Percentiles rank a stretch among this genome's conserved stretches.
Conservation (phyloP, 2,888 invertebrate genomes). For the Invenusta paracnida region DNA sequence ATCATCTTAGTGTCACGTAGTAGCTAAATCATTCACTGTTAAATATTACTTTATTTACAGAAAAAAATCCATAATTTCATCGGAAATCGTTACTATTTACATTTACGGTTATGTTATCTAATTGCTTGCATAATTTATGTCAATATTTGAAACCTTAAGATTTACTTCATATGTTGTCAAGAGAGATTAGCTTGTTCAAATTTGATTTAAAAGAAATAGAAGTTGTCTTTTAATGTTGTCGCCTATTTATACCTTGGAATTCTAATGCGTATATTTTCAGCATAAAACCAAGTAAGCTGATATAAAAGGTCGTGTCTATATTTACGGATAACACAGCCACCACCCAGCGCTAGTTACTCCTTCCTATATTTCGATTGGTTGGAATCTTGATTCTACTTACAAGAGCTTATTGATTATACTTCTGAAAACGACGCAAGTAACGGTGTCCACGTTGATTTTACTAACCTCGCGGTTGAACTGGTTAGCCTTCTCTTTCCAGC, state of each 20-base stretch:
- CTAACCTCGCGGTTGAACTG: neutral
- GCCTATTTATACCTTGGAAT: neutral
- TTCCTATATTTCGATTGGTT: neutral
- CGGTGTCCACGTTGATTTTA: neutral
- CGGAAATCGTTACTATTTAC: too few species aligned
- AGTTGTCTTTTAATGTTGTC: neutral
- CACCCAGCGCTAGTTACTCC: neutral
- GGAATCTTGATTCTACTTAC: neutral
- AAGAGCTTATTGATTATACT: neutral
- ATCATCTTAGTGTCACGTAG: too few species aligned
- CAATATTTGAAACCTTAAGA: too few species aligned
- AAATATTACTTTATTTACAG: too few species aligned
- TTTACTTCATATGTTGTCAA: too few species aligned
- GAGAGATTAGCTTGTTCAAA: neutral
- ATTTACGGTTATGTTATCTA: too few species aligned
- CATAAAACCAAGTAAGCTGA: neutral
- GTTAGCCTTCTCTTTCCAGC: neutral
- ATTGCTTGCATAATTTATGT: too few species aligned
- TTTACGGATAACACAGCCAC: neutral
- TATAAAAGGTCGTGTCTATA: neutral
- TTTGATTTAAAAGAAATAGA: neutral
- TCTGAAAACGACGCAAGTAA: neutral
- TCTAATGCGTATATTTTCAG: too few species aligned
- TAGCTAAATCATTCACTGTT: too few species aligned
- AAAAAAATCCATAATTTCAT: too few species aligned